phyloP scores from a whole-genome alignment of 2,888 invertebrate genomes.

The Gibbula magus region DNA sequence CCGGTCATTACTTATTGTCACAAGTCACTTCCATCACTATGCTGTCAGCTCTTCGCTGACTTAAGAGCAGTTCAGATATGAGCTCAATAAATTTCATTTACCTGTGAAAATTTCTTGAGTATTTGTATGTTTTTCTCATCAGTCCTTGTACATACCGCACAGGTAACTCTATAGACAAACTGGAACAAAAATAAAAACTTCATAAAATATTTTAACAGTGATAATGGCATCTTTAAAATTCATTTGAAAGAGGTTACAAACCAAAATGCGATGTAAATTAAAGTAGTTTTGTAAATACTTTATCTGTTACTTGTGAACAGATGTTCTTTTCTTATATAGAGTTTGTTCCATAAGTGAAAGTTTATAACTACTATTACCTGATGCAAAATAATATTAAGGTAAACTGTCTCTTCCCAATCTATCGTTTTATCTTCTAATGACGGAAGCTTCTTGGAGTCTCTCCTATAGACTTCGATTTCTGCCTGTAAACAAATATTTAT shows the following conservation, averaged over 20 bases:
- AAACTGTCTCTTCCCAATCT: slow-evolving; percentile 99
- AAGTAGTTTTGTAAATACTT: too few relatives aligned
- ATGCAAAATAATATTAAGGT: slow-evolving; percentile 96
- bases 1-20: too few relatives aligned
- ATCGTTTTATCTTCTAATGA: slow-evolving; percentile 93
- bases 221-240: background rate
- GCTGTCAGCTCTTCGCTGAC: too few relatives aligned
- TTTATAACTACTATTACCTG: slow-evolving; percentile 81
- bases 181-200: slow-evolving; percentile 60
- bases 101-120: slow-evolving; percentile 91
- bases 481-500: slow-evolving; percentile 59
- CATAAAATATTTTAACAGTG: background rate
- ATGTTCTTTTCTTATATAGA: background rate
- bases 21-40: too few relatives aligned
- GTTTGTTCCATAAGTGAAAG: background rate
- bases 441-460: slow-evolving; percentile 96
- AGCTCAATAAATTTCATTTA: slow-evolving; percentile 67
- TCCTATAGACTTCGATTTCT: slow-evolving; percentile 93
- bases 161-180: slow-evolving; percentile 96
- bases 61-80: background rate
- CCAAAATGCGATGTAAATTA: too few relatives aligned
- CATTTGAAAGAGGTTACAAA: too few relatives aligned
- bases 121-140: slow-evolving; percentile 98
- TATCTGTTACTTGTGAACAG: too few relatives aligned
- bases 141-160: slow-evolving; percentile 98